Evolutionary conservation across 2,888 invertebrate genomes (phyloP).

Genomic region (Maniola hyperantus): DNA sequence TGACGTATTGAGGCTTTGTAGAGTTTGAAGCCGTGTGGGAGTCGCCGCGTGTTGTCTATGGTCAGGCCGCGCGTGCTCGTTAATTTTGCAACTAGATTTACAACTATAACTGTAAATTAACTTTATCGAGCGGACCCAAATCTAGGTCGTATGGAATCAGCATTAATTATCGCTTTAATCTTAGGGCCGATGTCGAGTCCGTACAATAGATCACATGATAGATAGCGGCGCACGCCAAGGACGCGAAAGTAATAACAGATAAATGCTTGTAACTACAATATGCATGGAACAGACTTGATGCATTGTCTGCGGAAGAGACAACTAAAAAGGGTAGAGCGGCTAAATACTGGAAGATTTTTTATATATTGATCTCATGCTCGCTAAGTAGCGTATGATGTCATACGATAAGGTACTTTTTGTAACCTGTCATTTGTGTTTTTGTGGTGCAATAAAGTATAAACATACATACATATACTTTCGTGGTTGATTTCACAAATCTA

Average conservation of each 20-base stretch:
- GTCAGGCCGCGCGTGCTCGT: slow-evolving; percentile 73
- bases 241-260: slow-evolving; percentile 67
- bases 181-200: slow-evolving; percentile 76
- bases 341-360: not conserved
- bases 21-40: slow-evolving; percentile 60
- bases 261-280: slow-evolving; percentile 54
- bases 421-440: too few relatives aligned
- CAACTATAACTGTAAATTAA: slow-evolving; percentile 82
- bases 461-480: too few relatives aligned
- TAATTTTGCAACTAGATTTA: slow-evolving; percentile 81
- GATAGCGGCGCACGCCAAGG: slow-evolving; percentile 77
- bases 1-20: slow-evolving; percentile 45
- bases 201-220: slow-evolving; percentile 82
- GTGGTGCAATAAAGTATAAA: too few relatives aligned
- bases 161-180: slow-evolving; percentile 82
- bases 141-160: slow-evolving; percentile 83
- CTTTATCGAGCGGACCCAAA: slow-evolving; percentile 78
- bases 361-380: not conserved
- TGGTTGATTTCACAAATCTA: too few relatives aligned
- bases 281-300: slow-evolving; percentile 69
- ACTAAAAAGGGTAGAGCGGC: not conserved
- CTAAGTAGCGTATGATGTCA: not conserved
- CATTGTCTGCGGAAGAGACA: slow-evolving; percentile 63
- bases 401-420: too few relatives aligned
- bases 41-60: slow-evolving; percentile 72